A percentile compares a stretch with the other conserved stretches of the same genome.
Evolutionary conservation across 2,113 vertebrate genomes (phyloP).

Genomic region (Clinocottus analis): DNA sequence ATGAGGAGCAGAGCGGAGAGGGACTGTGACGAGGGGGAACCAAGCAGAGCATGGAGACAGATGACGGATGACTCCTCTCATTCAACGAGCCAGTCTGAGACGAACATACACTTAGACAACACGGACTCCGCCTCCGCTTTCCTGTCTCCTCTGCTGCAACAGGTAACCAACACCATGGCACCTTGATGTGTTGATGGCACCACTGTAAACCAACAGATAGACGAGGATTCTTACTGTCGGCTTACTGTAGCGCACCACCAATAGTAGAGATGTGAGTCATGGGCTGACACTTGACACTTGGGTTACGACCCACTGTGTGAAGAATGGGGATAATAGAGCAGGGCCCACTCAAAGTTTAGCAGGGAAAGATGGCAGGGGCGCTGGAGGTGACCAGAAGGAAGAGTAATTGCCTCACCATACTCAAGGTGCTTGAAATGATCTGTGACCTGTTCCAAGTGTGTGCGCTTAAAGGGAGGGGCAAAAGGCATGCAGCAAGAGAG

Average conservation of each 20-base stretch:
- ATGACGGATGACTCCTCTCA: conserved; percentile 69
- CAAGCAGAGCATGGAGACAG: conserved; percentile 62
- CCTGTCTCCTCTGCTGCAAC: conserved; percentile 46
- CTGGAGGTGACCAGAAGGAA: conserved; percentile 70
- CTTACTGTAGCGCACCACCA: conserved; percentile 35
- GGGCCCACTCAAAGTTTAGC: conserved; percentile 54
- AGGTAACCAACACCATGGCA: conserved; percentile 56
- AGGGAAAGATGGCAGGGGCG: conserved; percentile 44
- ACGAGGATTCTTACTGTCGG: conserved; percentile 20
- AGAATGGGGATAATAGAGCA: conserved; percentile 66
- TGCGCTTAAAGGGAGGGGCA: conserved; percentile 37
- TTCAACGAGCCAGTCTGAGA: conserved; percentile 59
- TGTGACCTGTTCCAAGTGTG: conserved; percentile 72
- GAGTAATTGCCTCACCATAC: conserved; percentile 73
- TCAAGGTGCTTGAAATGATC: conserved; percentile 77
- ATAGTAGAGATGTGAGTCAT: conserved; percentile 48
- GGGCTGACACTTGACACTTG: conserved; percentile 38
- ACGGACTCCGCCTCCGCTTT: conserved; percentile 48
- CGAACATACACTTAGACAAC: conserved; percentile 52
- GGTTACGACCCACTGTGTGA: conserved; percentile 60
- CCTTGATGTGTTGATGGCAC: conserved; percentile 52
- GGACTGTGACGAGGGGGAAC: conserved; percentile 64
- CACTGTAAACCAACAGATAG: conserved; percentile 32
- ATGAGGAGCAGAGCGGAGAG: conserved; percentile 55
- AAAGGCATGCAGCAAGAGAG: conserved; percentile 31